Evolutionary conservation across 2,113 vertebrate species (phyloP), one percentile per base, ranked within the genome.

Genomic region (Leucoraja erinaceus): DNA sequence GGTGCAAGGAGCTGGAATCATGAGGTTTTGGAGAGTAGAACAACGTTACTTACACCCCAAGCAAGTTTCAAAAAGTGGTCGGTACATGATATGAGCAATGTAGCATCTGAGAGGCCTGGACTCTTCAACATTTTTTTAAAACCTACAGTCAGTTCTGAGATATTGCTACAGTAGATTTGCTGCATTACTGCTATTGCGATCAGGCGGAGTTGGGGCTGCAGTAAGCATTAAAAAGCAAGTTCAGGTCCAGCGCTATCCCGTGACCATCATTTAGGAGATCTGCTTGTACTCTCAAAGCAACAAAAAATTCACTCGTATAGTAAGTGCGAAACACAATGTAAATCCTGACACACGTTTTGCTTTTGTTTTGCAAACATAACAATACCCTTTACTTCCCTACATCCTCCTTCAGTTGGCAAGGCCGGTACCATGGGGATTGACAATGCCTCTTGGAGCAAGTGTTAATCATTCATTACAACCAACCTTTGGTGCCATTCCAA

Each of bases 171-270:
- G 86, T 70, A 70, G 18, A 66, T 68, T 66, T 90, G 86, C 61
- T 90, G 63, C 61, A 22, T 90, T 90, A 90, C n/a, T 68, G 86
- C 59, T 90, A 33, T 70, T 90, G 86, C 86, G n/a, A 38, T 90
- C 81, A 86, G 56, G 56, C 81, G 61, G 81, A 61, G n/a, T 61
- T 86, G 25, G 56, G 12, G 14, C 81, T 18, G 16, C 0, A 86
- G 81, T 61, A 59, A 61, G 81, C 54, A 61, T 86, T 61, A 86
- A 86, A 86, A n/a, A 59, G 25, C 54, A 11, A 25, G 54, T 61
- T 61, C 81, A 86, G 56, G 81, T 86, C 56, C 81, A 61, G 81
- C 22, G 59, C 11, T 11, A 61, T 54, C 28, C 66, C 28, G 54
- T 86, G 56, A 61, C 81, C 22, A 59, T n/a, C 12, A 86, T 56